Evolutionary conservation across 53 echinoderm and acorn worm genomes (phyloP), one percentile per base, ranked within the genome.

Genomic region (Astropecten irregularis): DNA sequence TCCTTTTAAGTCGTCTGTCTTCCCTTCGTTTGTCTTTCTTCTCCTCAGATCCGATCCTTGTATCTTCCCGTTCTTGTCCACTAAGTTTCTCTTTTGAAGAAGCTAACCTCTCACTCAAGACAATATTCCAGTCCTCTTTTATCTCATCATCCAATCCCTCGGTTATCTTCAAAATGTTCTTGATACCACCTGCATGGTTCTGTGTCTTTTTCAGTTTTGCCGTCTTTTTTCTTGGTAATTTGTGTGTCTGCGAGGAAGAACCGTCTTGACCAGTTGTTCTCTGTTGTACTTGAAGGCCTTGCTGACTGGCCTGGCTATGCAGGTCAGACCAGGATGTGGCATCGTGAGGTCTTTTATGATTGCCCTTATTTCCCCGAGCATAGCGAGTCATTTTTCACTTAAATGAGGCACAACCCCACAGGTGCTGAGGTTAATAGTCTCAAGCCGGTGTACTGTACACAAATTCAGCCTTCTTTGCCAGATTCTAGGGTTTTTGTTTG

Each of bases 241-340:
- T n/a, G n/a, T n/a, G n/a, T n/a, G n/a, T n/a, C n/a, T n/a, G n/a
- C n/a, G n/a, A n/a, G 42, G 42, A 11, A 42, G 42, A 8, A 42
- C 42, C 42, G 42, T 42, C 11, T 26, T 19, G 54, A 25, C 39
- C 32, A 13, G 32, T 26, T 9, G 54, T 44, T 48, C 35, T 35
- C 69, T 56, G n/a, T 15, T 53, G 27, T 40, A 39, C n/a, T n/a
- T n/a, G n/a, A n/a, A n/a, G 66, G 37, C 40, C 1, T 13, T 47
- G 44, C 26, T 11, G 3, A 9, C 11, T 25, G 2, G 21, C 30
- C 35, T 40, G 25, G 15, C 66, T 42, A 58, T 69, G 84, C 27
- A 93, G 84, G 26, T 93, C 93, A 33, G 76, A 63, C 95, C 95
- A 95, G 22, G 95, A 89, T 16, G 95, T 83, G 9, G 93, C 95